Conservation (phyloP, 2,888 invertebrate genomes). For the Lasioglossum malachurum region DNA sequence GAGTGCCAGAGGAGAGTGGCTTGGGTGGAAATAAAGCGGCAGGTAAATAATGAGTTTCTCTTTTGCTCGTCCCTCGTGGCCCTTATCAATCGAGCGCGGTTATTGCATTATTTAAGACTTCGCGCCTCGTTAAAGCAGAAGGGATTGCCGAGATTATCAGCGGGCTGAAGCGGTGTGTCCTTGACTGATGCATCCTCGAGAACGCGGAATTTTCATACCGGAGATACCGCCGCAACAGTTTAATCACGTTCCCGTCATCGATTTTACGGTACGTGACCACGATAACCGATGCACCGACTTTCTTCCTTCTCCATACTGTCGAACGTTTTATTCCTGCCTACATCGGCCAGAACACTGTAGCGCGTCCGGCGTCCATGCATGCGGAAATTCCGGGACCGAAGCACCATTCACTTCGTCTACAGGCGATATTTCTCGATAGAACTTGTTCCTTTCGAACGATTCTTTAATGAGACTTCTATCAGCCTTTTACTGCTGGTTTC, state of each 20-base stretch:
- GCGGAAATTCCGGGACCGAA: background rate
- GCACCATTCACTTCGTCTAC: background rate
- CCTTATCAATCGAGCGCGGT: constrained; percentile 28
- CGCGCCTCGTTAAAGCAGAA: constrained; percentile 18
- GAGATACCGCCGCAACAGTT: constrained; percentile 15
- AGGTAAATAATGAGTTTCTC: background rate
- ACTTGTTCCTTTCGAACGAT: background rate
- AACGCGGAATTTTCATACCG: background rate
- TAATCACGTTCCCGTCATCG: constrained; percentile 25
- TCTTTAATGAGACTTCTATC: background rate
- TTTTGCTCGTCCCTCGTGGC: background rate
- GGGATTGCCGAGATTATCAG: constrained; percentile 36
- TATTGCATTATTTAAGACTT: constrained; percentile 32
- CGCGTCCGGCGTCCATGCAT: background rate
- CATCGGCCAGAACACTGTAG: background rate
- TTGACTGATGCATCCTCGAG: constrained; percentile 38
- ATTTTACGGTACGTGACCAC: constrained; percentile 14
- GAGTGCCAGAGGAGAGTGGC: background rate
- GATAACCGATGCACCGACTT: background rate
- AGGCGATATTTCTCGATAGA: background rate
- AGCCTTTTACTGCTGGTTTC: background rate
- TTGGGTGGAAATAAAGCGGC: background rate
- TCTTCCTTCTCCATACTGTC: background rate
- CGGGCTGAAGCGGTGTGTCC: constrained; percentile 16
- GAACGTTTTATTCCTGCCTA: background rate